Evolutionary conservation across 2,797 vertebrate species (phyloP).

Genomic region (Odontamblyopus rebecca): DNA sequence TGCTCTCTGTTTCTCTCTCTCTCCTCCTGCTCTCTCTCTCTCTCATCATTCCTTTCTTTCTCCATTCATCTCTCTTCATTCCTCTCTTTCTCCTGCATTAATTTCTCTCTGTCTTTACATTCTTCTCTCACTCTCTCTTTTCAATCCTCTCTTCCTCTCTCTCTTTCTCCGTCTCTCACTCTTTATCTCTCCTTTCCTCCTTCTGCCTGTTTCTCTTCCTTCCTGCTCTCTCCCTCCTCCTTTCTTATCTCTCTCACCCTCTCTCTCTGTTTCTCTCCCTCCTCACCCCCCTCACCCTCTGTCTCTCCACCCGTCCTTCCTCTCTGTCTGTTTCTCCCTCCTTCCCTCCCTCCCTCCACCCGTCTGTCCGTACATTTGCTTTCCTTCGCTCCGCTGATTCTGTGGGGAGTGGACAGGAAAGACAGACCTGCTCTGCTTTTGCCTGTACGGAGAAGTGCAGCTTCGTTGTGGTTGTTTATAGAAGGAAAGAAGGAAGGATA

Average conservation of each 20-base stretch:
- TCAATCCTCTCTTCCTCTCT: neutral
- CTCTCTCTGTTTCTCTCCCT: neutral
- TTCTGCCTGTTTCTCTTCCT: neutral
- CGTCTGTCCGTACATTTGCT: constrained; percentile 7
- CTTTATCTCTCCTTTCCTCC: neutral
- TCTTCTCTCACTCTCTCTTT: neutral
- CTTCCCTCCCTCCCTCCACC: neutral
- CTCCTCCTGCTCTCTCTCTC: too few species aligned
- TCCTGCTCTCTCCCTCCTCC: neutral
- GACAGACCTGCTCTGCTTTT: constrained; percentile 22
- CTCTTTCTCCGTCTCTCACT: neutral
- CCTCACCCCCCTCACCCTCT: neutral
- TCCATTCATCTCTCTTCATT: neutral
- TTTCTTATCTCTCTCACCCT: neutral
- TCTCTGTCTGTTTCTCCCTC: neutral
- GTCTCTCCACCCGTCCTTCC: constrained; percentile 3
- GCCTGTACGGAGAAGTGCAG: constrained; percentile 5
- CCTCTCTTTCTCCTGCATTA: too few species aligned
- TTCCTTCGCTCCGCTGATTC: constrained; percentile 17
- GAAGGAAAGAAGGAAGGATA: constrained; percentile 2
- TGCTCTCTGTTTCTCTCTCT: too few species aligned
- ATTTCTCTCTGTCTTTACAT: too few species aligned
- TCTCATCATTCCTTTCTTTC: neutral
- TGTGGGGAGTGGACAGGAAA: constrained; percentile 27
- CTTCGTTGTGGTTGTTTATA: constrained; percentile 25